A percentile compares a stretch with the other conserved stretches of the same genome.
Conservation (phyloP, 1,140 invertebrate genomes). For the Thereuonema tuberculata region DNA sequence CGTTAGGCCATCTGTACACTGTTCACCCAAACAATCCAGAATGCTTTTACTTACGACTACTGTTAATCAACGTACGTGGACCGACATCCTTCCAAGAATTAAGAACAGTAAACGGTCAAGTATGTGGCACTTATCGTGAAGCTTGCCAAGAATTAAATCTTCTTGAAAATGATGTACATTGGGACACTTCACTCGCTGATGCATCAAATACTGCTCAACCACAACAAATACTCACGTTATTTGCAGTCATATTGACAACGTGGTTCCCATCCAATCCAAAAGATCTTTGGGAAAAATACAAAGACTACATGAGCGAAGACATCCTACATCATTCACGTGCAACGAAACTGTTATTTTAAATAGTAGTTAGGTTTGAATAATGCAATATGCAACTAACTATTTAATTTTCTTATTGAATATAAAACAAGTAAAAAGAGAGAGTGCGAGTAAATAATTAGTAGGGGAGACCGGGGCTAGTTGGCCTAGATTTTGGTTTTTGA, state of each 20-base stretch:
- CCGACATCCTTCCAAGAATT: conserved; percentile 21
- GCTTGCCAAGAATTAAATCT: conserved; percentile 19
- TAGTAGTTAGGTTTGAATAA: too few species aligned
- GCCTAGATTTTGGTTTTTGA: too few species aligned
- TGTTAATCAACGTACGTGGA: conserved; percentile 18
- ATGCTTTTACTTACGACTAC: conserved; percentile 21
- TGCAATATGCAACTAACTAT: too few species aligned
- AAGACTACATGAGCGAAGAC: conserved; percentile 25
- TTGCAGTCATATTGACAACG: conserved; percentile 28
- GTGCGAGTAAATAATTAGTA: too few species aligned
- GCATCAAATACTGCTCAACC: conserved; percentile 22
- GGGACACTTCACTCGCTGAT: conserved; percentile 28
- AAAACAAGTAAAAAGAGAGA: too few species aligned
- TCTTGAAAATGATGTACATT: conserved; percentile 17
- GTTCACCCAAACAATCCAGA: conserved; percentile 26
- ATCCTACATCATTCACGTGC: conserved; percentile 19
- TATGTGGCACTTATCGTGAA: conserved; percentile 16
- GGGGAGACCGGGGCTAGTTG: too few species aligned
- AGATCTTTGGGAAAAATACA: conserved; percentile 27
- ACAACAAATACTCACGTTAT: conserved; percentile 31
- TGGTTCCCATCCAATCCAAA: conserved; percentile 23
- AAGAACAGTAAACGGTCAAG: conserved; percentile 17
- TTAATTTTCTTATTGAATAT: too few species aligned
- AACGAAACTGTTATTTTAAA: too few species aligned
- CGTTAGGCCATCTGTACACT: conserved; percentile 26